Base-by-base conservation (phyloP, 2,888 invertebrate genomes). In the Amphipoea oculea region DNA sequence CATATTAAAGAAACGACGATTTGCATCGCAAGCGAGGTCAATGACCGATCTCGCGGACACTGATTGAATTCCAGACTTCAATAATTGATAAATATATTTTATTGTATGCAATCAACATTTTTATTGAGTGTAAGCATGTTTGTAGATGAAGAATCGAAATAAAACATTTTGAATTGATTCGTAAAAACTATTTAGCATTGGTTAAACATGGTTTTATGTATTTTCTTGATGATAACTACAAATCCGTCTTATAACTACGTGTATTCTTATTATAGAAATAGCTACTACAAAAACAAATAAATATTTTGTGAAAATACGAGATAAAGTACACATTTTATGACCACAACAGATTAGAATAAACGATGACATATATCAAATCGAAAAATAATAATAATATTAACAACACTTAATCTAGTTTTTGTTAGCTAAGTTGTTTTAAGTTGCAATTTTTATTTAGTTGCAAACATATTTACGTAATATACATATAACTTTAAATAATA, bases 31-130 rank as follows among this genome's bases (percentile, higher is more conserved):
- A 73, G 77, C 51, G 62, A 51, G 89, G 86, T 88, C 90, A 82
- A 17, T 70, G 89, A 88, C 88, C 91, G 72, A 65, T 73, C 78
- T 82, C 74, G 29, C 66, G 73, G 65, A 42, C 69, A 65, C 82
- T 85, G 86, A 89, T 87, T 90, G 82, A 89, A 85, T 86, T 88
- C 86, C 79, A 85, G 74, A 82, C 77, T 87, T 87, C 85, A 89
- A 88, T 88, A 85, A 87, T 89, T 90, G 88, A 89, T 90, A 87
- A 88, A 90, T 89, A 85, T 86, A 89, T 88, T 76, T 88, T 87
- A 89, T 89, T 88, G 83, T 74, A 60, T 77, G 82, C 78, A 81
- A 89, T 89, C 84, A 70, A 89, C 84, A 79, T 65, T 73, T 88
- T 88, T 87, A 79, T 75, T 23, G 42, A 14, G 23, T 51, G 29